Percentiles rank a stretch among this genome's conserved stretches.
Evolutionary conservation across 2,888 invertebrate species (phyloP).

Genomic region (Mimas tiliae): DNA sequence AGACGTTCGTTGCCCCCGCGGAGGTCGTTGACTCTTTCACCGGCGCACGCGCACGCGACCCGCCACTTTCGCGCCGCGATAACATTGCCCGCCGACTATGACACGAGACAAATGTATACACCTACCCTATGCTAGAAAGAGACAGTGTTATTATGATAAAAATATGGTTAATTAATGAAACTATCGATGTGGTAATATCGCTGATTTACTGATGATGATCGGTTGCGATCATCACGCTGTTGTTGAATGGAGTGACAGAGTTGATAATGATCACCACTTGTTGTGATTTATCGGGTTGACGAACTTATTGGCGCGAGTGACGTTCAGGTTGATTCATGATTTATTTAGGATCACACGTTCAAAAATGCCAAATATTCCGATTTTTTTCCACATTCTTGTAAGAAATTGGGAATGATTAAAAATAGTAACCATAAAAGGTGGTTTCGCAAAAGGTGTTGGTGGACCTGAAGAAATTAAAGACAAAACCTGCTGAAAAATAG

Average conservation of each 20-base stretch:
- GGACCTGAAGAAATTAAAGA: too few relatives aligned
- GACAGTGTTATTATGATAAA: slow-evolving; percentile 32
- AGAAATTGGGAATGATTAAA: neutral
- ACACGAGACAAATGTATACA: slow-evolving; percentile 2
- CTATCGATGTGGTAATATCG: slow-evolving; percentile 34
- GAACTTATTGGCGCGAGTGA: slow-evolving; percentile 16
- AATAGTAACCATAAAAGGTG: neutral
- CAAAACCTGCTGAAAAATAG: too few relatives aligned
- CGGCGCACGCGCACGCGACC: slow-evolving; percentile 73
- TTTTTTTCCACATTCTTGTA: neutral
- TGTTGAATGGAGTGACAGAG: neutral
- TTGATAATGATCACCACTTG: neutral
- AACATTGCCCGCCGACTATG: slow-evolving; percentile 37
- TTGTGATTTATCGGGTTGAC: slow-evolving; percentile 6
- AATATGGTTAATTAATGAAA: slow-evolving; percentile 52
- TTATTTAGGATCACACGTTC: neutral
- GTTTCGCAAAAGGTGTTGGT: too few relatives aligned
- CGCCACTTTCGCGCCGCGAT: slow-evolving; percentile 77
- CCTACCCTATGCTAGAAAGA: neutral
- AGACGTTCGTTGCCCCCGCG: slow-evolving; percentile 84
- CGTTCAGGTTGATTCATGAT: slow-evolving; percentile 15
- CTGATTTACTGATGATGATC: neutral
- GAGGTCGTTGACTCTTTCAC: slow-evolving; percentile 82
- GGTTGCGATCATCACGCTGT: slow-evolving; percentile 9
- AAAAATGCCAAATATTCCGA: neutral